Conservation (phyloP, 1,140 invertebrate genomes). For the Platorchestia sp. region DNA sequence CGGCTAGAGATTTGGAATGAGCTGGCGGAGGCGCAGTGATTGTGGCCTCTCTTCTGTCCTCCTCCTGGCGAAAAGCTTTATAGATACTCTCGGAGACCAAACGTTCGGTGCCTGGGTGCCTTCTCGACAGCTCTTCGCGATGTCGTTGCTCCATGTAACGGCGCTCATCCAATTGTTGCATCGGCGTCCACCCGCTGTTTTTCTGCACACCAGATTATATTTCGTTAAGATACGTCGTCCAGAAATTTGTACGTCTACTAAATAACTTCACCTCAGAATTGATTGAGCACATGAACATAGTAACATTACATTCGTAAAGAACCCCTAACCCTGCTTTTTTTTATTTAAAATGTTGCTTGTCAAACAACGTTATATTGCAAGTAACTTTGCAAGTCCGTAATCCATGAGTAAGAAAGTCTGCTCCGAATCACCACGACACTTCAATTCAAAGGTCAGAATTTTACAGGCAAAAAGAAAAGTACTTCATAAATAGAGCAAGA, state of each 20-base stretch:
- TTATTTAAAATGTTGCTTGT: not conserved
- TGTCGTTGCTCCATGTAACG: constrained; percentile 64
- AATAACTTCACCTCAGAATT: not conserved
- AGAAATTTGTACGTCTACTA: not conserved
- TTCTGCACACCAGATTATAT: constrained; percentile 59
- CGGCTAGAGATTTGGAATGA: constrained; percentile 59
- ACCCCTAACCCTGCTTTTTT: not conserved
- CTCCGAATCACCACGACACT: not conserved
- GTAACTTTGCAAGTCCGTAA: not conserved
- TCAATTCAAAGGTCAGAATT: not conserved
- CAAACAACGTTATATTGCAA: not conserved
- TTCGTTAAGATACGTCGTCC: not conserved
- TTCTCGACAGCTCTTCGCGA: constrained; percentile 61
- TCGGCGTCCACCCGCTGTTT: constrained; percentile 58
- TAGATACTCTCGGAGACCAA: constrained; percentile 66
- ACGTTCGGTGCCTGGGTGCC: constrained; percentile 62
- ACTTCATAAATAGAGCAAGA: not conserved
- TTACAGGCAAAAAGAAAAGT: not conserved
- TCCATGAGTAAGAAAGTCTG: not conserved
- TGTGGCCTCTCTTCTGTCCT: constrained; percentile 57
- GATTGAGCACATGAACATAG: not conserved
- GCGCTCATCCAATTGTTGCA: constrained; percentile 60
- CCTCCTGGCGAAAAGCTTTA: constrained; percentile 59
- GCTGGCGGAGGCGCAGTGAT: constrained; percentile 62
- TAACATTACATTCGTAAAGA: not conserved